Evolutionary conservation across 2,113 vertebrate genomes (phyloP).

Genomic region (Spizaetus ornatus): DNA sequence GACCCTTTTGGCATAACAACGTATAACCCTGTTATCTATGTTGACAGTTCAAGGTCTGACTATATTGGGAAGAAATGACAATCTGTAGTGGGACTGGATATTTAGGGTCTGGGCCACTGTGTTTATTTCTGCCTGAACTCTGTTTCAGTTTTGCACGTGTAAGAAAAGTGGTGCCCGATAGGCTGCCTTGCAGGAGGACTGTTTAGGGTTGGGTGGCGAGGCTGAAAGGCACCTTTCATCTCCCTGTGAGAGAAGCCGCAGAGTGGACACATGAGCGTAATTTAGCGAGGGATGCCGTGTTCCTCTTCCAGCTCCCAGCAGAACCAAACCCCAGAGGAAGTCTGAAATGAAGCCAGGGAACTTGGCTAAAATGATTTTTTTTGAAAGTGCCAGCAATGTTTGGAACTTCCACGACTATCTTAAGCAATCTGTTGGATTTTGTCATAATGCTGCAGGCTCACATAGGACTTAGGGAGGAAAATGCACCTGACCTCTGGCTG

Average conservation of each 20-base stretch:
- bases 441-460: background rate
- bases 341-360: background rate
- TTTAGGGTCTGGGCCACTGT: background rate
- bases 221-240: background rate
- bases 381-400: background rate
- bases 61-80: background rate
- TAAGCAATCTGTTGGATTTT: background rate
- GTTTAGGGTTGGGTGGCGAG: background rate
- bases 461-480: background rate
- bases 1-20: background rate
- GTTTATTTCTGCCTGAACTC: background rate
- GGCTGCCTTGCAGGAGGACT: background rate
- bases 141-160: background rate
- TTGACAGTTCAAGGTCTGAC: background rate
- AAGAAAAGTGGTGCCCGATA: background rate
- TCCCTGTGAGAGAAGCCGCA: background rate
- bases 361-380: background rate
- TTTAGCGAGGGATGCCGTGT: background rate
- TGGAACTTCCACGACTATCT: background rate
- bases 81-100: background rate
- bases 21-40: background rate
- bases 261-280: background rate
- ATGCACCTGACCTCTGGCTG: background rate
- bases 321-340: background rate
- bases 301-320: background rate